Evolutionary conservation across 2,888 invertebrate species (phyloP).

Genomic region (Erebia aethiops): DNA sequence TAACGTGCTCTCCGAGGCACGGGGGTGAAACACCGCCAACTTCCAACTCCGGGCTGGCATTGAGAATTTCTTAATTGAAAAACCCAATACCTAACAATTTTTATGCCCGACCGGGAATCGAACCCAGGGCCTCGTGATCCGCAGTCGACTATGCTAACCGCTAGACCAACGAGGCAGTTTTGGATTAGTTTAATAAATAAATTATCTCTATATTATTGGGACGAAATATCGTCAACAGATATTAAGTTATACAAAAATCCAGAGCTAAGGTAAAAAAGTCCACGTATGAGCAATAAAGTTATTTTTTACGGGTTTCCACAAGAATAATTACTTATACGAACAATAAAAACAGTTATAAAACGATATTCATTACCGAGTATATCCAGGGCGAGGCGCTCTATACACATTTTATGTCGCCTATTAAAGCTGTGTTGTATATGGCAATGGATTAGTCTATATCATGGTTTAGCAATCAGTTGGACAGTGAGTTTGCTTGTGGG

Average conservation of each 20-base stretch:
- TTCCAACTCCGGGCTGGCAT: too few relatives aligned
- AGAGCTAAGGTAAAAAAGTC: conserved; percentile 4
- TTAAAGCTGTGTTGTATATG: conserved; percentile 31
- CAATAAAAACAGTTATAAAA: conserved; percentile 37
- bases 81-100: too few relatives aligned
- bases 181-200: too few relatives aligned
- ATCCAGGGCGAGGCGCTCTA: conserved; percentile 32
- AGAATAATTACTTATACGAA: conserved; percentile 35
- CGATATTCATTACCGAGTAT: conserved; percentile 35
- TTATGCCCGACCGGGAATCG: too few relatives aligned
- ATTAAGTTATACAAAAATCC: not conserved
- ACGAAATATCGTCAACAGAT: too few relatives aligned
- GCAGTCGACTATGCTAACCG: too few relatives aligned
- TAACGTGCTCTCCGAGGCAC: too few relatives aligned
- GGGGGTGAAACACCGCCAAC: too few relatives aligned
- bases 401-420: conserved; percentile 36
- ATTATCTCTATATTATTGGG: too few relatives aligned
- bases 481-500: not conserved
- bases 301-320: conserved; percentile 23
- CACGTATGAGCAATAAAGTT: conserved; percentile 23
- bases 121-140: too few relatives aligned
- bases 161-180: too few relatives aligned
- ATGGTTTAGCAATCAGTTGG: not conserved
- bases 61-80: too few relatives aligned
- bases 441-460: conserved; percentile 33